Evolutionary conservation across 2,888 invertebrate species (phyloP).

Genomic region (Pollenia labialis): DNA sequence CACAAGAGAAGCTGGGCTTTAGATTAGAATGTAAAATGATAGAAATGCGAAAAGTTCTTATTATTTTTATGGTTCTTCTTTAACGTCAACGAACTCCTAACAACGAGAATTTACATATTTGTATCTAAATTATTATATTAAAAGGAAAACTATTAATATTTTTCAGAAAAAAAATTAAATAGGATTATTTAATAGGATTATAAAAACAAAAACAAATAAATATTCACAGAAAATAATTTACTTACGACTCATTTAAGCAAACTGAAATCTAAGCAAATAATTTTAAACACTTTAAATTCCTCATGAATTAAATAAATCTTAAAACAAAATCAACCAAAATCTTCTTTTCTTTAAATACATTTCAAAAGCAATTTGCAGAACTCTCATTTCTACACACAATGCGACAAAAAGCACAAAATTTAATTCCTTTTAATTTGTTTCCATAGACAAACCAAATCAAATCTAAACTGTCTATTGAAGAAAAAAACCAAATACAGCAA

Average conservation of each 20-base stretch:
- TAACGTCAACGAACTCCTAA: too few species aligned
- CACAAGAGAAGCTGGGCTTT: too few species aligned
- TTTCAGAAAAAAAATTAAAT: too few species aligned
- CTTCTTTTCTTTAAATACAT: constrained; percentile 52
- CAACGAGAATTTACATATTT: too few species aligned
- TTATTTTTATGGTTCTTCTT: too few species aligned
- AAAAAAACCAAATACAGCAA: constrained; percentile 1
- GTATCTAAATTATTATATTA: too few species aligned
- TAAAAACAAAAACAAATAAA: too few species aligned
- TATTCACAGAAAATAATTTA: background rate
- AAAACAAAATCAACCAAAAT: constrained; percentile 39
- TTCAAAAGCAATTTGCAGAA: constrained; percentile 31
- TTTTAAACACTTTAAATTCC: constrained; percentile 18
- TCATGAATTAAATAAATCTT: constrained; percentile 26
- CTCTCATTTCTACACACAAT: background rate
- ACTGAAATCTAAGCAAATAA: background rate
- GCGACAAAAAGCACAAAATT: constrained; percentile 50
- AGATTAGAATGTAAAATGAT: too few species aligned
- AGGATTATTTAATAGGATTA: too few species aligned
- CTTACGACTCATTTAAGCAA: background rate
- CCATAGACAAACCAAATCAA: constrained; percentile 53
- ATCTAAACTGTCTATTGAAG: constrained; percentile 43
- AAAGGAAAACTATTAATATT: too few species aligned
- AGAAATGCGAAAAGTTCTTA: too few species aligned
- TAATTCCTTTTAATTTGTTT: constrained; percentile 60